Percentiles rank a stretch among this genome's conserved stretches.
These are phyloP conservation scores for Yponomeuta evonymella DNA, from an alignment of 2,888 invertebrate species.

Conservation along the genomic window DNA sequence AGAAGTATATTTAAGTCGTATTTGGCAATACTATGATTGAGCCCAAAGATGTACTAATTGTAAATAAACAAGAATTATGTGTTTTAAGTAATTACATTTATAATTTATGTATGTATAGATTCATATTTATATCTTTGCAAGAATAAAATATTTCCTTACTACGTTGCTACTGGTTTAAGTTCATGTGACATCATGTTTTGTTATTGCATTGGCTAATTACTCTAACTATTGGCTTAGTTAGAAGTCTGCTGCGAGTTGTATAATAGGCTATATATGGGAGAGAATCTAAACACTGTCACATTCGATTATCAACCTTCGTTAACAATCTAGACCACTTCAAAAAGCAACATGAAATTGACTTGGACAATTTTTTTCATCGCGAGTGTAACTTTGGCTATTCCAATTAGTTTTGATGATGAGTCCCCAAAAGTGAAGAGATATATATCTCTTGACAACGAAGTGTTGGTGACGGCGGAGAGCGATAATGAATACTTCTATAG, in stretches of 20 bases:
- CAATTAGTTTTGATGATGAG: background rate
- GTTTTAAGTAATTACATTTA: no score
- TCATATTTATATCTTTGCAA: background rate
- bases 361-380: background rate
- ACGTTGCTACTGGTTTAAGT: background rate
- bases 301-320: background rate
- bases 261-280: background rate
- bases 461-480: conserved; percentile 45
- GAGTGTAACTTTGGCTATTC: background rate
- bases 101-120: no score
- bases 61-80: background rate
- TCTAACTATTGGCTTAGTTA: background rate
- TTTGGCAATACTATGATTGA: conserved; percentile 4
- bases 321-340: background rate
- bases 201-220: background rate
- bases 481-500: conserved; percentile 45
- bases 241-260: background rate
- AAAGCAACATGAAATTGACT: conserved; percentile 1
- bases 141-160: background rate
- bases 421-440: background rate
- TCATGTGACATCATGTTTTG: background rate
- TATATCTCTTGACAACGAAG: conserved; percentile 19
- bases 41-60: background rate
- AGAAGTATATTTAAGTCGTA: background rate
- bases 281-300: background rate